Evolutionary conservation across 2,797 vertebrate species (phyloP), one percentile per base, ranked within the genome.

Genomic region (Argentina silus): DNA sequence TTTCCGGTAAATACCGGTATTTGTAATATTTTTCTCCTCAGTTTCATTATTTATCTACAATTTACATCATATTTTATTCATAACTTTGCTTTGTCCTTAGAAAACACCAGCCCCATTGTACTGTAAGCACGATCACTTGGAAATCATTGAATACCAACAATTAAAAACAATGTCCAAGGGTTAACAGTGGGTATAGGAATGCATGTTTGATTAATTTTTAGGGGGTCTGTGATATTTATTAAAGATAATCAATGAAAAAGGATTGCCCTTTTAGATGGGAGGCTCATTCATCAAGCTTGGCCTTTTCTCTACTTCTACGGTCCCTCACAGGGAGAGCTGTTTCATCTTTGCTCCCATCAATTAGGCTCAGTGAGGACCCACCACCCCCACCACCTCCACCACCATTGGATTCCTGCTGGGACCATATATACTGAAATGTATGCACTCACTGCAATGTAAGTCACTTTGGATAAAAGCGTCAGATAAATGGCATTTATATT

Each of bases 231-330:
- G 59, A 57, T 57, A 7, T 57, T 57, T 17, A 61, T 61, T 42
- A 36, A 61, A 72, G 75, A 68, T 63, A 72, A 72, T 77, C 75
- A 57, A 72, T 69, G 65, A 62, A 50, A 69, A 43, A 48, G 43
- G 57, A 68, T 68, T 72, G 65, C 64, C 50, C 65, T 77, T 77
- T 77, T 51, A 63, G 59, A 63, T 44, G 45, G 67, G 51, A 9
- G 64, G 57, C 47, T 67, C 65, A 72, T 77, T 69, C 72, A 64
- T 78, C 70, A 78, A 27, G 50, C 21, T 17, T 60, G 60, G 71
- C 62, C 67, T 78, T 78, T 78, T 8, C 43, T 65, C 44, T 44
- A 10, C 45, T 12, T 61, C 27, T 61, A 4, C 21, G 27, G 5
- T 61, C 17, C 7, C 59, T 42, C 59, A 61, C 10, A 27, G 12